A percentile compares a stretch with the other conserved stretches of the same genome.
These are phyloP conservation scores for Platygyra sinensis DNA, from an alignment of 64 coral and sea anemone species.

Conservation along the genomic window DNA sequence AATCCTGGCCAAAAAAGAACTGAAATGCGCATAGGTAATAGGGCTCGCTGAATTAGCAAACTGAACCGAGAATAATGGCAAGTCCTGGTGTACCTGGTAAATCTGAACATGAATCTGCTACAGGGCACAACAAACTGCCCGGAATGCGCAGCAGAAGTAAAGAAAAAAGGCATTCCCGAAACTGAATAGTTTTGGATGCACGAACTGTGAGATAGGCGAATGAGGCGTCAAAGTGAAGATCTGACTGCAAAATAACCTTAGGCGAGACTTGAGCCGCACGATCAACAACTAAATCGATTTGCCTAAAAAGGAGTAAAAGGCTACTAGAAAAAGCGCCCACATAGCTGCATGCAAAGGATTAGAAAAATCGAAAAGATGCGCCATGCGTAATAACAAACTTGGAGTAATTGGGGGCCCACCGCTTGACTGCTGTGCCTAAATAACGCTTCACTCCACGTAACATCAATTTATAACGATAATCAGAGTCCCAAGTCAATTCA, in stretches of 20 bases:
- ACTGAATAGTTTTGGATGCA: slow-evolving; percentile 23
- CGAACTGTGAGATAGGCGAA: slow-evolving; percentile 4
- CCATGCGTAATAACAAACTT: neutral
- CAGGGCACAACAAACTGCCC: neutral
- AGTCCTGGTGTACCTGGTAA: neutral
- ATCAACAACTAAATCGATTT: slow-evolving; percentile 31
- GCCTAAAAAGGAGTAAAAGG: slow-evolving; percentile 32
- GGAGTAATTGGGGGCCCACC: slow-evolving; percentile 16
- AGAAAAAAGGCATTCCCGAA: neutral
- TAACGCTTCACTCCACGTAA: neutral
- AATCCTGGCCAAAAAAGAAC: too few relatives aligned
- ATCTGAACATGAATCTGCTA: neutral
- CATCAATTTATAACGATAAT: slow-evolving; percentile 9
- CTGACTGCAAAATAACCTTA: too few relatives aligned
- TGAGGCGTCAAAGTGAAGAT: too few relatives aligned
- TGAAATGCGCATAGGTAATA: too few relatives aligned
- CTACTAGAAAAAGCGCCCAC: slow-evolving; percentile 30
- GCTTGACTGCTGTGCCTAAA: neutral
- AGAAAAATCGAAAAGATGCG: neutral
- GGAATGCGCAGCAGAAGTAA: slow-evolving; percentile 16
- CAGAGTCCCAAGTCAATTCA: slow-evolving; percentile 29
- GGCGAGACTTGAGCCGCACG: too few relatives aligned
- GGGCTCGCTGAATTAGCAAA: too few relatives aligned
- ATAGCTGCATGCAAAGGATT: slow-evolving; percentile 26
- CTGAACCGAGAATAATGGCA: too few relatives aligned